Conservation (phyloP, 2,113 vertebrate species). For the Erpornis zantholeuca region DNA sequence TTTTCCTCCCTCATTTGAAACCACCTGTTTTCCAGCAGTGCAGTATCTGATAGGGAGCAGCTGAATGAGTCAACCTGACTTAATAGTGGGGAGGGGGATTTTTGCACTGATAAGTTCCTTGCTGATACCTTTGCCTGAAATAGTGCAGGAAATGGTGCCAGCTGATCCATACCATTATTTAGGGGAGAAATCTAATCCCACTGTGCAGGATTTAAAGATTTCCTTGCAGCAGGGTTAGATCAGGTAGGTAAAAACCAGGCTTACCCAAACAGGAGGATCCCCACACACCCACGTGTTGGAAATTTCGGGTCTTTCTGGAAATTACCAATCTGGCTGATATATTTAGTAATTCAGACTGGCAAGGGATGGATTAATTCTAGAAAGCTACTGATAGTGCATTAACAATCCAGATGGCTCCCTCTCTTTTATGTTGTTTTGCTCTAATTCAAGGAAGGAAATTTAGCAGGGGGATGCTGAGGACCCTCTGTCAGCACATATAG, state of each 20-base stretch:
- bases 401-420: conserved; percentile 42
- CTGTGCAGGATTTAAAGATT: neutral
- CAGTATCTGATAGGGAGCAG: neutral
- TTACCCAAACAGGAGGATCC: neutral
- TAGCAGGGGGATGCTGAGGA: neutral
- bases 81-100: neutral
- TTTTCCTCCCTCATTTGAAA: neutral
- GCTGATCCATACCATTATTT: neutral
- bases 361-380: conserved; percentile 3
- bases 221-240: neutral
- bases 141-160: neutral
- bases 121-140: neutral
- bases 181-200: neutral
- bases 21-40: neutral
- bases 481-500: neutral
- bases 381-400: conserved; percentile 29
- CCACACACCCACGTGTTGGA: neutral
- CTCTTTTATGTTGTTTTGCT: conserved; percentile 19
- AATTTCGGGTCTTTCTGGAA: neutral
- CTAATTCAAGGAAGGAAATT: neutral
- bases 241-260: neutral
- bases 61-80: neutral
- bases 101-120: neutral
- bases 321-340: neutral
- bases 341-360: neutral